phyloP scores from a whole-genome alignment of 2,113 vertebrate genomes.

The Connochaetes taurinus region DNA sequence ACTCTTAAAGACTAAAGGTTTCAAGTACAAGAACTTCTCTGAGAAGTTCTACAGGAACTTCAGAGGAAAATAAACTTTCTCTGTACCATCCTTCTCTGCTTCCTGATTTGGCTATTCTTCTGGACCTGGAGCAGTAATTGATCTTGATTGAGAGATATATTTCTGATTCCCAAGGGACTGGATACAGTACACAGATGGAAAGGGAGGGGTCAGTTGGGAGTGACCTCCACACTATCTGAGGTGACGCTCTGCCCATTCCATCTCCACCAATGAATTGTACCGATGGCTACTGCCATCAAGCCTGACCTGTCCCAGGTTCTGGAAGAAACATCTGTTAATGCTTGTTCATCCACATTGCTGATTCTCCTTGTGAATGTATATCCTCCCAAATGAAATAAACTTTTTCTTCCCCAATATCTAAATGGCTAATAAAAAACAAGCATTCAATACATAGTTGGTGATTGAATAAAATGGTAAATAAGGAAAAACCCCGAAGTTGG shows the following conservation, averaged over 20 bases:
- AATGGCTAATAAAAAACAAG: not conserved
- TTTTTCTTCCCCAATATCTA: not conserved
- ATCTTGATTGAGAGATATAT: not conserved
- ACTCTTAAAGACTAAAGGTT: not conserved
- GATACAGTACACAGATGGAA: not conserved
- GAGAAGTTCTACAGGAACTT: not conserved
- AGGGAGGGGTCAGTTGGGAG: not conserved
- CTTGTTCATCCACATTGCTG: not conserved
- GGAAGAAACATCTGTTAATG: not conserved
- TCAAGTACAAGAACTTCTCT: not conserved
- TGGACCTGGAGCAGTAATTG: not conserved
- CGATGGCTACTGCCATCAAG: not conserved
- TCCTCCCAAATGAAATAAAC: not conserved
- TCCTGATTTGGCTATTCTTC: not conserved
- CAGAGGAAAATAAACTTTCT: not conserved
- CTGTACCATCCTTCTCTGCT: not conserved
- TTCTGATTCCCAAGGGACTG: not conserved
- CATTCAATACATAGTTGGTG: not conserved
- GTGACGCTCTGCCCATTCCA: not conserved
- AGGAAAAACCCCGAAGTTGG: not conserved
- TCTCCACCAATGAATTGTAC: not conserved
- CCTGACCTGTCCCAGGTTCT: not conserved
- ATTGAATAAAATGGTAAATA: not conserved
- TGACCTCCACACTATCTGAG: not conserved
- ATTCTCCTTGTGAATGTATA: not conserved